Evolutionary conservation across 2,888 invertebrate genomes (phyloP), one percentile per base, ranked within the genome.

Genomic region (Drosophila hawaiiensis): DNA sequence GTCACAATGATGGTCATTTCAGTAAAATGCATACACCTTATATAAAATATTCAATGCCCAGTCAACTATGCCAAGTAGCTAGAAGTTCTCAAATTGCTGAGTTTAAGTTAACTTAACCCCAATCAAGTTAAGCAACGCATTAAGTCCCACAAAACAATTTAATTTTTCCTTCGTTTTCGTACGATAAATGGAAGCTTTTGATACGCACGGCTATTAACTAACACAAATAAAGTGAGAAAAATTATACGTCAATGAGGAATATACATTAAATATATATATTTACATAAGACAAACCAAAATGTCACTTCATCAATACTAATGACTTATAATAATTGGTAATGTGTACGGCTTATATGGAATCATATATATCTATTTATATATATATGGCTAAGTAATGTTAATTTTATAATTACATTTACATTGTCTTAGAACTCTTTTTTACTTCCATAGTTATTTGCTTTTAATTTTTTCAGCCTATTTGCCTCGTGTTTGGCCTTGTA

Each of bases 1-100:
- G 56, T 49, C 59, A 55, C 25, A 54, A 43, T 68, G 61, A 49
- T 47, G 55, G 29, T 55, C 61, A 31, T 31, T 62, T 58, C 22
- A 28, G n/a, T 6, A 12, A 29, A 39, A 52, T 39, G 28, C n/a
- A 28, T 22, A 33, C n/a, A 41, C 39, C 33, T 65, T 10, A 31
- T 10, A 9, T 22, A 12, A 19, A 14, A 37, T 22, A 29, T 28
- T 10, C 54, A 56, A 58, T 47, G 33, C 4, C 12, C 31, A 29
- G 29, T n/a, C 10, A 59, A 59, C 35, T 19, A 19, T 33, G 28
- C 6, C 41, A 25, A 60, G 41, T 14, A 14, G 33, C 7, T n/a
- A 3, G 6, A 49, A 14, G 12, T 22, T 19, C 50, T 43, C 12
- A 25, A 19, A 12, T 12, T 14, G 12, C 25, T 4, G 2, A n/a